These are phyloP conservation scores for Stegodyphus dumicola DNA, from an alignment of 1,140 invertebrate species.

Conservation along the genomic window DNA sequence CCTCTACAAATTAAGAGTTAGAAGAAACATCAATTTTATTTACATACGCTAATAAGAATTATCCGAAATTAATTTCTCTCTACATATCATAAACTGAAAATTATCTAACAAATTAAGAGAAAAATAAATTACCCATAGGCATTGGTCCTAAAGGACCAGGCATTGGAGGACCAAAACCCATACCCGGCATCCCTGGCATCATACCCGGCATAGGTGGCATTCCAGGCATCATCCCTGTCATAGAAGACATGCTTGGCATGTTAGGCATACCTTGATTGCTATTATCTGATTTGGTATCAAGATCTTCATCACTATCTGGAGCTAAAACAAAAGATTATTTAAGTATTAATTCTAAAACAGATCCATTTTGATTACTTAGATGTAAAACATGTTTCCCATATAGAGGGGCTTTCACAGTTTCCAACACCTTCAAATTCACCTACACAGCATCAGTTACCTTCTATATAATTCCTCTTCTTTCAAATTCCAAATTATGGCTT, in stretches of 20 bases:
- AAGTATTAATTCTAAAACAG: background rate
- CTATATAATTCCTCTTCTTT: too few species aligned
- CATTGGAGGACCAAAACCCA: slow-evolving; percentile 71
- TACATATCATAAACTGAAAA: too few species aligned
- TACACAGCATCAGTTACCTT: too few species aligned
- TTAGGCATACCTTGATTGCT: slow-evolving; percentile 77
- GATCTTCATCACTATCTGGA: slow-evolving; percentile 76
- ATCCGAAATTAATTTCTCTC: too few species aligned
- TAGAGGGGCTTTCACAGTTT: too few species aligned
- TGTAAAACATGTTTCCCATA: background rate
- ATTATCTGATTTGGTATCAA: slow-evolving; percentile 71
- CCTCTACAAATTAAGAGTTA: too few species aligned
- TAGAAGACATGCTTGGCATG: slow-evolving; percentile 67
- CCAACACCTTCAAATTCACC: too few species aligned
- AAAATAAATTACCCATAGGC: slow-evolving; percentile 22
- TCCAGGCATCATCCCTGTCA: slow-evolving; percentile 66
- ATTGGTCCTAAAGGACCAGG: slow-evolving; percentile 74
- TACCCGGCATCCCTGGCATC: slow-evolving; percentile 70
- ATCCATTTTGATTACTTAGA: background rate
- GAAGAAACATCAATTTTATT: too few species aligned
- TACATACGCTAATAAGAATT: too few species aligned
- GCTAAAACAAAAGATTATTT: background rate
- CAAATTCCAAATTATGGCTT: too few species aligned
- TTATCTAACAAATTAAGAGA: background rate
- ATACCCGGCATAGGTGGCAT: slow-evolving; percentile 66